phyloP scores from a whole-genome alignment of 1,140 invertebrate species.

The Hypothenemus hampei region DNA sequence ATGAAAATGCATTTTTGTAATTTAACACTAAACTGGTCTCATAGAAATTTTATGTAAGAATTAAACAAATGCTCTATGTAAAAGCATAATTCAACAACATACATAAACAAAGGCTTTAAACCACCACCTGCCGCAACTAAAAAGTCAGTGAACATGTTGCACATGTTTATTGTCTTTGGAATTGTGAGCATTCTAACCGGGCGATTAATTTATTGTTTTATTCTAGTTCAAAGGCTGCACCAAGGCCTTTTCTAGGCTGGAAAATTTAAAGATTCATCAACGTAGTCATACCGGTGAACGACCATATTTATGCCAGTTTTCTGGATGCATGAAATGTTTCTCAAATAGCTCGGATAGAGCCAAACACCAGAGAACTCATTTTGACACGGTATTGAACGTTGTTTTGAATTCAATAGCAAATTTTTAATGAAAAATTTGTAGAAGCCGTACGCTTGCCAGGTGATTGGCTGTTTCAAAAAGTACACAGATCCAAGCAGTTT shows the following conservation, averaged over 20 bases:
- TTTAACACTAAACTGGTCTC: too few relatives aligned
- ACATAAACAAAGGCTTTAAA: too few relatives aligned
- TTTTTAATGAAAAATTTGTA: too few relatives aligned
- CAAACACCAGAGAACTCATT: constrained; percentile 95
- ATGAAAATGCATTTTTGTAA: too few relatives aligned
- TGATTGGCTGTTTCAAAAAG: constrained; percentile 79
- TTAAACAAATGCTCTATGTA: too few relatives aligned
- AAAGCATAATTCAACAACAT: too few relatives aligned
- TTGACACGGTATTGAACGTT: constrained; percentile 72
- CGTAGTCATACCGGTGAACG: constrained; percentile 89
- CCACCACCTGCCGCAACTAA: constrained; percentile 3
- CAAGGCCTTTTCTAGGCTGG: constrained; percentile 90
- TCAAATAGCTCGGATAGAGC: constrained; percentile 95
- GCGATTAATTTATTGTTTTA: constrained; percentile 4
- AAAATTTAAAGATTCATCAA: constrained; percentile 95
- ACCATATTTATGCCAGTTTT: constrained; percentile 81
- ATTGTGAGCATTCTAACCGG: background rate
- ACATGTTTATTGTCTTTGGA: background rate
- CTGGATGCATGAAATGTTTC: constrained; percentile 86
- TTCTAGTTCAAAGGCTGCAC: constrained; percentile 84
- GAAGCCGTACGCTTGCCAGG: constrained; percentile 90
- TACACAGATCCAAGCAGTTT: constrained; percentile 95
- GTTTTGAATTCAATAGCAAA: background rate
- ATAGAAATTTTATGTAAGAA: too few relatives aligned
- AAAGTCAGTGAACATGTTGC: constrained; percentile 9